phyloP scores from a whole-genome alignment of 1,140 invertebrate genomes.

The Lucilia sericata region DNA sequence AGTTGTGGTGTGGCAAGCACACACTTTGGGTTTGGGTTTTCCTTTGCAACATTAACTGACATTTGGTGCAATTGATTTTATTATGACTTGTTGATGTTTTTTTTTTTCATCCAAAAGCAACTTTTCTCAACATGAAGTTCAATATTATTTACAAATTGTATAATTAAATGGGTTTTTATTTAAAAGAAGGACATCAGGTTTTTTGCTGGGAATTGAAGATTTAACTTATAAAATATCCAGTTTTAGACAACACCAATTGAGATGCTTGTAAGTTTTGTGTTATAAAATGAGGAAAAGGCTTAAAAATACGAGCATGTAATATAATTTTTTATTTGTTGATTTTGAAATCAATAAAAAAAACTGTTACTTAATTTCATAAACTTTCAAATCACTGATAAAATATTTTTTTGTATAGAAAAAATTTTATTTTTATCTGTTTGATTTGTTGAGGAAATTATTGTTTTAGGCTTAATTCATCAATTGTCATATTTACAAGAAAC shows the following conservation, averaged over 20 bases:
- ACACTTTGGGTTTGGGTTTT: neutral
- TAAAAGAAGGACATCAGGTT: neutral
- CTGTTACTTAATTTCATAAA: too few relatives aligned
- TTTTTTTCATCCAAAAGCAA: neutral
- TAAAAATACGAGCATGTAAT: too few relatives aligned
- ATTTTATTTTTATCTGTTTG: too few relatives aligned
- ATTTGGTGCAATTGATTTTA: neutral
- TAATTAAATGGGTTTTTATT: neutral
- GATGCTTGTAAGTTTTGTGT: too few relatives aligned
- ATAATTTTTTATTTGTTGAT: too few relatives aligned
- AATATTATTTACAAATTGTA: slow-evolving; percentile 8
- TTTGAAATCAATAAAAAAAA: too few relatives aligned
- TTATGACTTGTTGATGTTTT: neutral
- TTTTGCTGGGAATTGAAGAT: neutral
- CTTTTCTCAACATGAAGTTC: neutral
- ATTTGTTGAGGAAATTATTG: too few relatives aligned
- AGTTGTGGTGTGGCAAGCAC: neutral
- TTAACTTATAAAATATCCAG: neutral
- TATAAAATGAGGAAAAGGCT: too few relatives aligned
- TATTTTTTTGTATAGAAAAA: too few relatives aligned
- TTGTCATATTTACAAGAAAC: too few relatives aligned
- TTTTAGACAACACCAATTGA: neutral
- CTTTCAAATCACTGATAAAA: too few relatives aligned
- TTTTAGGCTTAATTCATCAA: too few relatives aligned
- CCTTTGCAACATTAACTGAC: neutral